phyloP scores from a whole-genome alignment of 2,797 vertebrate species.

The Chelon auratus region DNA sequence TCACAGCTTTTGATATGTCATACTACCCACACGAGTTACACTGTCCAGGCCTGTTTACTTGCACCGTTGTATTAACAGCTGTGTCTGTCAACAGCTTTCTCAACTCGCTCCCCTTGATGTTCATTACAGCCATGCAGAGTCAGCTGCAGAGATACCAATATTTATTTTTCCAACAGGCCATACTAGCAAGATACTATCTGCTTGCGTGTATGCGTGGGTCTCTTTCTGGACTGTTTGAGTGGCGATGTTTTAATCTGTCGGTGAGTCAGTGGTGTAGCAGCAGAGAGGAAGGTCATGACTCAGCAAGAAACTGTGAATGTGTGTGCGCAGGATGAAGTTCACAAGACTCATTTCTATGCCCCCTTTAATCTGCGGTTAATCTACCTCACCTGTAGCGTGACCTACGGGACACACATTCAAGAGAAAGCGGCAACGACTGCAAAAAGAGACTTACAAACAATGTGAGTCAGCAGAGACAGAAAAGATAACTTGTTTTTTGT shows the following conservation, averaged over 20 bases:
- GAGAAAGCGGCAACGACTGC: neutral
- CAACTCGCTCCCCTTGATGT: slow-evolving; percentile 45
- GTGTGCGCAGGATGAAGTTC: slow-evolving; percentile 24
- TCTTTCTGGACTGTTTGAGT: slow-evolving; percentile 30
- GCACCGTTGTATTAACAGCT: slow-evolving; percentile 52
- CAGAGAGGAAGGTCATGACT: slow-evolving; percentile 66
- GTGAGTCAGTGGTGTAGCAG: slow-evolving; percentile 41
- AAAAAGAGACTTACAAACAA: neutral
- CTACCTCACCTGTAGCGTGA: slow-evolving; percentile 33
- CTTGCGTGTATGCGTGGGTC: neutral
- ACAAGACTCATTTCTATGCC: slow-evolving; percentile 36
- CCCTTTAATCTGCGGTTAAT: slow-evolving; percentile 47
- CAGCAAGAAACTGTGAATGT: slow-evolving; percentile 53
- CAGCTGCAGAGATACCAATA: slow-evolving; percentile 53
- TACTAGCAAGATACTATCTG: slow-evolving; percentile 27
- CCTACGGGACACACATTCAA: neutral
- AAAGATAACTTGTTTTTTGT: neutral
- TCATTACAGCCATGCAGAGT: slow-evolving; percentile 51
- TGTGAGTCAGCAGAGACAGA: neutral
- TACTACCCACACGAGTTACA: slow-evolving; percentile 14
- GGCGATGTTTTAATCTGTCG: slow-evolving; percentile 47
- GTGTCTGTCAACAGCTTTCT: slow-evolving; percentile 49
- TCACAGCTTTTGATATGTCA: slow-evolving; percentile 19
- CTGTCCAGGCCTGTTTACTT: slow-evolving; percentile 37
- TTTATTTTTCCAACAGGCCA: slow-evolving; percentile 64